Evolutionary conservation across 2,797 vertebrate genomes (phyloP).

Genomic region (Pelochelys cantorii): DNA sequence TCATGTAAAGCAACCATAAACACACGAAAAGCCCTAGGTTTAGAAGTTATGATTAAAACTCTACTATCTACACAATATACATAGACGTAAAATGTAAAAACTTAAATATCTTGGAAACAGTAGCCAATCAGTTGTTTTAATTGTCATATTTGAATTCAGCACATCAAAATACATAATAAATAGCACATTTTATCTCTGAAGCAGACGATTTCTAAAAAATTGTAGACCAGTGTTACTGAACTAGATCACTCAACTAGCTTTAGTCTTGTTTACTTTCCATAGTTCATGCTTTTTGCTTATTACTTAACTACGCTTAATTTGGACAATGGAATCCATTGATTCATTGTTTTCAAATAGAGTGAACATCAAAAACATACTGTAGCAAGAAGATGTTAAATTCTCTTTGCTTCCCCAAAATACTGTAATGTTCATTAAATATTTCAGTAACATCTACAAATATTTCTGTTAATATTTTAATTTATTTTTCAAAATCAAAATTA

Average conservation of each 20-base stretch:
- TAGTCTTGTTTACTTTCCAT: not conserved
- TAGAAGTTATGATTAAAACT: too few relatives aligned
- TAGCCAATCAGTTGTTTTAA: too few relatives aligned
- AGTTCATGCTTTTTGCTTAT: not conserved
- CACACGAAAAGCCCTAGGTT: too few relatives aligned
- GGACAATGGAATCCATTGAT: not conserved
- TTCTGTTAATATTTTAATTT: not conserved
- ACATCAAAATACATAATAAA: too few relatives aligned
- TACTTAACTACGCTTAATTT: not conserved
- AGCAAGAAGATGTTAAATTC: not conserved
- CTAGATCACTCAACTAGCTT: not conserved
- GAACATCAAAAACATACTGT: not conserved
- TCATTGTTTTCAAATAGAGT: not conserved
- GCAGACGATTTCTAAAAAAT: too few relatives aligned
- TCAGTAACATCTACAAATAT: not conserved
- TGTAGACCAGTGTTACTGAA: too few relatives aligned
- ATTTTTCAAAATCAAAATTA: not conserved
- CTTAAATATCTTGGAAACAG: too few relatives aligned
- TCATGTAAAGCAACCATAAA: too few relatives aligned
- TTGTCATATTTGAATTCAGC: too few relatives aligned
- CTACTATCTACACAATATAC: too few relatives aligned
- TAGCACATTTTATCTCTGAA: too few relatives aligned
- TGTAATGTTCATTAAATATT: not conserved
- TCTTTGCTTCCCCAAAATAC: not conserved
- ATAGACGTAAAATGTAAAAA: too few relatives aligned